Conservation (phyloP, 2,113 vertebrate genomes). For the Takifugu bimaculatus region DNA sequence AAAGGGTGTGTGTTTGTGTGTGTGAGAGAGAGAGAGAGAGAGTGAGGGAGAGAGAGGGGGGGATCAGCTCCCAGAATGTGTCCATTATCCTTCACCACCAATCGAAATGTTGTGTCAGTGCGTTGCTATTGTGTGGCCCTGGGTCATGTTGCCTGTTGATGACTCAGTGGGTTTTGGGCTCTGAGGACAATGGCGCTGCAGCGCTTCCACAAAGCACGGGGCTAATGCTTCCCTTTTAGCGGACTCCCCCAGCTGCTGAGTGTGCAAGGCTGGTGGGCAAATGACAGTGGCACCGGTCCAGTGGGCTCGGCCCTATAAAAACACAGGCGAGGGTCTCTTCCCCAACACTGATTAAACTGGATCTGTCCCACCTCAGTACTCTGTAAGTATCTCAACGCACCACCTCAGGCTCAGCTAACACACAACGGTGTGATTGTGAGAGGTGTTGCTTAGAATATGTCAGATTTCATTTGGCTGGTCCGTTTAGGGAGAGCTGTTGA, state of each 20-base stretch:
- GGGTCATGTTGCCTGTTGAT: conserved; percentile 66
- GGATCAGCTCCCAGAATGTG: conserved; percentile 73
- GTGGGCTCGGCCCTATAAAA: conserved; percentile 75
- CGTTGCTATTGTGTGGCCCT: conserved; percentile 62
- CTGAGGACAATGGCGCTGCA: conserved; percentile 65
- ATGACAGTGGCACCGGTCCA: conserved; percentile 49
- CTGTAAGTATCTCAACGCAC: conserved; percentile 72
- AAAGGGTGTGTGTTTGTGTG: conserved; percentile 18
- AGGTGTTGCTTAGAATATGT: too few relatives aligned
- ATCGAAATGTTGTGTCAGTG: conserved; percentile 77
- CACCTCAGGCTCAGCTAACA: conserved; percentile 30
- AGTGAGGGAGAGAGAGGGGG: conserved; percentile 22
- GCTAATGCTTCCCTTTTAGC: conserved; percentile 74
- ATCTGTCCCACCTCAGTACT: conserved; percentile 75
- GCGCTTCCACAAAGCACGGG: conserved; percentile 67
- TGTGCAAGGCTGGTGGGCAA: conserved; percentile 70
- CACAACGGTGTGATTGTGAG: too few relatives aligned
- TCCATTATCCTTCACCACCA: conserved; percentile 68
- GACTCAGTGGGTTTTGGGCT: conserved; percentile 72
- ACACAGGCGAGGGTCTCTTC: conserved; percentile 46
- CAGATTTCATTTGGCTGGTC: not conserved
- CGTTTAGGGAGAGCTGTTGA: not conserved
- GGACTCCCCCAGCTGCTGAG: conserved; percentile 72
- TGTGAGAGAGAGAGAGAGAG: conserved; percentile 17
- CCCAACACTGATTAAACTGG: conserved; percentile 71